Base-by-base conservation (phyloP, 2,113 vertebrate genomes). In the Gila orcuttii region DNA sequence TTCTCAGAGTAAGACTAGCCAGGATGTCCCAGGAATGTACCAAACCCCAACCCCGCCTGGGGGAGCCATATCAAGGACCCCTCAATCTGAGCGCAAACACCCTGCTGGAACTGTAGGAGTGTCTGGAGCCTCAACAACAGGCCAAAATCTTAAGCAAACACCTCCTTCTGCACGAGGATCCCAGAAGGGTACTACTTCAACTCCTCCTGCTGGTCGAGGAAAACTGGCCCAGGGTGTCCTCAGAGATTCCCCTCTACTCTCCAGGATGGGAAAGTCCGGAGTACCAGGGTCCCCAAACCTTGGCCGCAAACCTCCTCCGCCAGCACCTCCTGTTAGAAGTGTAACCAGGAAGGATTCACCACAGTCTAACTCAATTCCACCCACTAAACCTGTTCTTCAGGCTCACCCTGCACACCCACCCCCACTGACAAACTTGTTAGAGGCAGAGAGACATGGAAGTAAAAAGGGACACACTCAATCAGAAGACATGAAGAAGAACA, bases 261-360 rank as follows among this genome's bases (percentile, higher is more conserved):
- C 93, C 31, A 85, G 94, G 89, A 91, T 91, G 0, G 92, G 91
- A 4, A 93, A 94, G n/a, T 84, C 80, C 11, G 88, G 92, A 76
- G 86, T 92, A 50, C 93, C 93, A 0, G 94, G 94, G 0, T 95
- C 95, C 0, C 94, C 95, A 3, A 92, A 87, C 84, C 92, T 94
- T 31, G 57, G 87, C 33, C 92, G 94, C 47, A 96, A 95, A 83
- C 94, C 94, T 4, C 94, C 94, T 39, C 95, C 95, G 1, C 95
- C 95, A 3, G 93, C 94, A 3, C 95, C 95, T 10, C 94, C 95
- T 0, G 94, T 95, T 36, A 92, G 95, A 79, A 93, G 94, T 2
- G 93, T 96, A 66, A 95, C 94, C 45, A 92, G 92, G 88, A 96
- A 95, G 81, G 94, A 94, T 23, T 62, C 79, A 11, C 89, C 85